phyloP scores from a whole-genome alignment of 1,140 invertebrate species.

The Eulimnadia texana region DNA sequence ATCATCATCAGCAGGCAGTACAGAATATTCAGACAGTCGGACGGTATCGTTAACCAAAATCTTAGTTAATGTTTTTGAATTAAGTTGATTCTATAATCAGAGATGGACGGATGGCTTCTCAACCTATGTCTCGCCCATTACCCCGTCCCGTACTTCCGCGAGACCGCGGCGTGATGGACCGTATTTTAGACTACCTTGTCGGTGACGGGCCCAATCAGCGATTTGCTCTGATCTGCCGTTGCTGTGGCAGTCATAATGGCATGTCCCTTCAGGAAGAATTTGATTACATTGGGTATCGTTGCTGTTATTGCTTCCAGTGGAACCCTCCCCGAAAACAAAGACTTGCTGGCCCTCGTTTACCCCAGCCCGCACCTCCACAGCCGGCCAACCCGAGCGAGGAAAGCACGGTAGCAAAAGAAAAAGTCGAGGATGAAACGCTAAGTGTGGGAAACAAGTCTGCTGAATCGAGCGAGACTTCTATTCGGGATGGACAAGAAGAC shows the following conservation, averaged over 20 bases:
- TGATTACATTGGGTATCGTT: slow-evolving; percentile 79
- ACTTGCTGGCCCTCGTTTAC: slow-evolving; percentile 47
- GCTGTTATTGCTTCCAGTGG: slow-evolving; percentile 70
- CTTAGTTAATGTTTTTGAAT: too few species aligned
- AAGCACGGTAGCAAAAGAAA: neutral
- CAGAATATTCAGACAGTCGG: neutral
- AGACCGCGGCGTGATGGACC: slow-evolving; percentile 58
- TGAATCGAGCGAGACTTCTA: neutral
- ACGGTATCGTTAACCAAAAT: too few species aligned
- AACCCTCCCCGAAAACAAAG: slow-evolving; percentile 72
- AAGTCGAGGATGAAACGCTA: neutral
- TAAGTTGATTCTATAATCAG: neutral
- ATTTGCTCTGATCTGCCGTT: slow-evolving; percentile 83
- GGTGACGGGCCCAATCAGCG: slow-evolving; percentile 89
- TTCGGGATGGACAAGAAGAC: too few species aligned
- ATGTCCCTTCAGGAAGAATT: slow-evolving; percentile 95
- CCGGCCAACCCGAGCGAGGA: neutral
- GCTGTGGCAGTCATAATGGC: slow-evolving; percentile 86
- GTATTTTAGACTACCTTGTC: slow-evolving; percentile 81
- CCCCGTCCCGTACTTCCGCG: slow-evolving; percentile 39
- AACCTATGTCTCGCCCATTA: slow-evolving; percentile 24
- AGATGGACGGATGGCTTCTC: neutral
- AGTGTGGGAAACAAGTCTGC: neutral
- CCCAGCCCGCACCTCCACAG: slow-evolving; percentile 1
- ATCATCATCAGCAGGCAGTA: neutral